Base-by-base conservation (phyloP, 2,797 vertebrate genomes). In the Chaunax sp. region DNA sequence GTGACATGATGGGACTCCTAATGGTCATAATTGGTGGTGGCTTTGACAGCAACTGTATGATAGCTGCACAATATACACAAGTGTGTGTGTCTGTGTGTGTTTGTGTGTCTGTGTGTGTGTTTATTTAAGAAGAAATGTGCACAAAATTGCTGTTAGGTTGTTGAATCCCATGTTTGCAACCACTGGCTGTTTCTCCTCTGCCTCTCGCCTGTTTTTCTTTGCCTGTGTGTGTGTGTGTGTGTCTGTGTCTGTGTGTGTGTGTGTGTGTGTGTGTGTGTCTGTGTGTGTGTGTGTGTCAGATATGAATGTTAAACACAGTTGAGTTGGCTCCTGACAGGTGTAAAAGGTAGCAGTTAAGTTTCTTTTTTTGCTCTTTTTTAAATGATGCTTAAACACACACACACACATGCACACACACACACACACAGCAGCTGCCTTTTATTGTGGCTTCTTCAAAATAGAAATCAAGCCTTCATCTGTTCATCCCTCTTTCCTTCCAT, bases 21-120 rank as follows among this genome's bases (percentile, higher is more conserved):
- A 99, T 98, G 96, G 96, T 95, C 95, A 95, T 98, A 98, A 99
- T 98, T 98, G 96, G 94, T 81, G 92, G 93, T 95, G 93, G 95
- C 93, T 97, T 97, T 99, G 97, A 99, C 97, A 99, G 97, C 95
- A 87, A 95, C 95, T 95, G 95, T 96, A 98, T 97, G 97, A 97
- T 96, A 82, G 96, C 95, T 93, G 79, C 96, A 94, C 94, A 95
- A 94, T 95, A 95, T 95, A 95, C 95, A 96, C 94, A 50, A 64
- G 46, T 71, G 3, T 44, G 51, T 68, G 68, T 66, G 58, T 63
- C 35, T 63, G 22, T 72, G 63, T 64, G 64, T 71, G 62, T 72
- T 43, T 61, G 75, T 69, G 50, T 52, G 41, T 72, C 61, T 54
- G 59, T 51, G 64, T 30, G 43, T 65, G 75, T 75, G 92, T 95